Evolutionary conservation across 30 jellyfish, hydroid and myxozoan species (phyloP).

Genomic region (Aurelia aurita complex sp. Pacific): DNA sequence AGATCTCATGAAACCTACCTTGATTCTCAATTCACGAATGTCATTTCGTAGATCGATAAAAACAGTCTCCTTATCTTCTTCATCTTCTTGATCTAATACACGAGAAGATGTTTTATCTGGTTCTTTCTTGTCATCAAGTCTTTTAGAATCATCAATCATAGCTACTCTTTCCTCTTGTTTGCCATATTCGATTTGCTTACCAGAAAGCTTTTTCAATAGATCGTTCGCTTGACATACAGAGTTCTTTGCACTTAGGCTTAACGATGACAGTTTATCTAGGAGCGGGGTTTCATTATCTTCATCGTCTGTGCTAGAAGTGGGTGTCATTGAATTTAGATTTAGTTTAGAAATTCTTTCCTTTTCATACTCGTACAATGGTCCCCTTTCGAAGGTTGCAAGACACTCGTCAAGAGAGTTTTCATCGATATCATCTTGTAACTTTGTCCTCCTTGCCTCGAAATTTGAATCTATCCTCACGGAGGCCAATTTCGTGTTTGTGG

Average conservation of each 20-base stretch:
- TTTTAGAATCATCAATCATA: background rate
- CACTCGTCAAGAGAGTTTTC: constrained; percentile 14
- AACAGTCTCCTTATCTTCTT: background rate
- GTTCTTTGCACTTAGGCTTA: constrained; percentile 18
- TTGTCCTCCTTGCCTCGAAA: background rate
- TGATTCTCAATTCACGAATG: background rate
- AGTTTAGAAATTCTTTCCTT: background rate
- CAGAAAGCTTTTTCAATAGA: constrained; percentile 17
- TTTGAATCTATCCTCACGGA: too few relatives aligned
- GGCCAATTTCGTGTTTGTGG: too few relatives aligned
- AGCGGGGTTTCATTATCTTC: constrained; percentile 21
- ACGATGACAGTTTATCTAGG: constrained; percentile 20
- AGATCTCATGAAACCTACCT: background rate
- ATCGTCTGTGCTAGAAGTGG: background rate
- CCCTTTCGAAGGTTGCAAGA: constrained; percentile 1
- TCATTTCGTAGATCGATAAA: background rate
- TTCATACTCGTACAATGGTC: background rate
- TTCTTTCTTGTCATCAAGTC: background rate
- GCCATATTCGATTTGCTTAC: background rate
- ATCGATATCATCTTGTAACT: constrained; percentile 12
- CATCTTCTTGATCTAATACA: background rate
- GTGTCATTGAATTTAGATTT: background rate
- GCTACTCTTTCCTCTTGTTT: background rate
- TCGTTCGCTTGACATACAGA: constrained; percentile 24
- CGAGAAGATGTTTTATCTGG: background rate